Conservation (phyloP, 2,888 invertebrate species). For the Caenorhabditis sp. region DNA sequence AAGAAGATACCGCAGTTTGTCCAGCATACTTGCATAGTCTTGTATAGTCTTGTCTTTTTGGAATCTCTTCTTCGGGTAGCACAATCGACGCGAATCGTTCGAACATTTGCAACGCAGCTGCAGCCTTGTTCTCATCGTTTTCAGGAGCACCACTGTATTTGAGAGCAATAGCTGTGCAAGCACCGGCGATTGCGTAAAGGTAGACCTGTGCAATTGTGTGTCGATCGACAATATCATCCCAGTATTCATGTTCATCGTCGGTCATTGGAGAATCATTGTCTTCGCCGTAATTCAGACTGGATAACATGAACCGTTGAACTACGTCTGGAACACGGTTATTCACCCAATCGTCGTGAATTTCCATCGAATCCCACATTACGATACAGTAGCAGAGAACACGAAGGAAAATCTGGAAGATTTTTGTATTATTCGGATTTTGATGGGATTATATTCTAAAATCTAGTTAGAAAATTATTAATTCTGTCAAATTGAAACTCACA, state of each 20-base stretch:
- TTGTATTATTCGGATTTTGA: too few species aligned
- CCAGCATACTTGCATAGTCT: constrained; percentile 24
- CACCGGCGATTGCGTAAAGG: constrained; percentile 93
- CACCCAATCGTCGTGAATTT: constrained; percentile 48
- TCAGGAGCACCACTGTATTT: constrained; percentile 77
- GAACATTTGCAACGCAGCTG: not conserved
- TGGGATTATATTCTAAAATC: too few species aligned
- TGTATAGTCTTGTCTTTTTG: constrained; percentile 7
- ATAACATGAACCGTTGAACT: constrained; percentile 13
- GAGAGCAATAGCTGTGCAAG: constrained; percentile 89
- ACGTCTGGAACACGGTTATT: constrained; percentile 42
- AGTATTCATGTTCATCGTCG: constrained; percentile 46
- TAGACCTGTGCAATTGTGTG: constrained; percentile 74
- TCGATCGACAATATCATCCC: constrained; percentile 51
- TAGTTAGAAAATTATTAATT: too few species aligned
- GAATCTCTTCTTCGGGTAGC: constrained; percentile 16
- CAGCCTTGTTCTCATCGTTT: not conserved
- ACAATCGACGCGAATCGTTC: constrained; percentile 13
- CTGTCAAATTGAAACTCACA: constrained; percentile 12
- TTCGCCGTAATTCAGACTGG: constrained; percentile 8
- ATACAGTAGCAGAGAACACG: constrained; percentile 55
- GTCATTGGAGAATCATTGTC: constrained; percentile 9
- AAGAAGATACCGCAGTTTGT: constrained; percentile 14
- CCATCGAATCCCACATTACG: constrained; percentile 59
- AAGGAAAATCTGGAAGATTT: constrained; percentile 50